A percentile compares a stretch with the other conserved stretches of the same genome.
phyloP scores from a whole-genome alignment of 2,888 invertebrate species.

The Alsophila aescularia region DNA sequence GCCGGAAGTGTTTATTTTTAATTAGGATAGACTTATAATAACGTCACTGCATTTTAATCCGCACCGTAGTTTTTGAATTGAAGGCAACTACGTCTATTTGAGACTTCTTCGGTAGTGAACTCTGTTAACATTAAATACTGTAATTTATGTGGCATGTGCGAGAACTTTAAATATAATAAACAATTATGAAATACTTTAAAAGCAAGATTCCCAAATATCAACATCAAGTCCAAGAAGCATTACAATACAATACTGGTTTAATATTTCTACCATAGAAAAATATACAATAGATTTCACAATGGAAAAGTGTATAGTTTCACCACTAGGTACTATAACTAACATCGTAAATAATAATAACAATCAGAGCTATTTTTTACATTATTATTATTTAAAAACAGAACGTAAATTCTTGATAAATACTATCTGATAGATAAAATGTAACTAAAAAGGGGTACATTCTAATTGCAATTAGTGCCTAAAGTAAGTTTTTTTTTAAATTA shows the following conservation, averaged over 20 bases:
- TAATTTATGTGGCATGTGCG: no score
- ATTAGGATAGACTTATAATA: no score
- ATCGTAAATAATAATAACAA: constrained; percentile 11
- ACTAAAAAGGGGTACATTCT: no score
- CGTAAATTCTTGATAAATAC: background rate
- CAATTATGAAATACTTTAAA: background rate
- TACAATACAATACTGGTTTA: constrained; percentile 18
- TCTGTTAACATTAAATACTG: no score
- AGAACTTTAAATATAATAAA: background rate
- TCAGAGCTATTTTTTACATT: background rate
- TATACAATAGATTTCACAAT: constrained; percentile 60
- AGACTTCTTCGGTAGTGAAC: no score
- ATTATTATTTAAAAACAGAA: background rate
- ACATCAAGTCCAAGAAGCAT: constrained; percentile 15
- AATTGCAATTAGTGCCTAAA: no score
- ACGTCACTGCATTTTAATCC: no score
- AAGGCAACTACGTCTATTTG: no score
- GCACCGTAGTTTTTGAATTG: no score
- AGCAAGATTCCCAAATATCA: constrained; percentile 35
- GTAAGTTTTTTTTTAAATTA: no score
- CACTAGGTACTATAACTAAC: constrained; percentile 14
- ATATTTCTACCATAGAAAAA: constrained; percentile 61
- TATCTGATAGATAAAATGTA: background rate
- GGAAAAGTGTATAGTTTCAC: constrained; percentile 60
- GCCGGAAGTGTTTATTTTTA: no score